Evolutionary conservation across 1,140 invertebrate species (phyloP), one percentile per base, ranked within the genome.

Genomic region (Homarus americanus): DNA sequence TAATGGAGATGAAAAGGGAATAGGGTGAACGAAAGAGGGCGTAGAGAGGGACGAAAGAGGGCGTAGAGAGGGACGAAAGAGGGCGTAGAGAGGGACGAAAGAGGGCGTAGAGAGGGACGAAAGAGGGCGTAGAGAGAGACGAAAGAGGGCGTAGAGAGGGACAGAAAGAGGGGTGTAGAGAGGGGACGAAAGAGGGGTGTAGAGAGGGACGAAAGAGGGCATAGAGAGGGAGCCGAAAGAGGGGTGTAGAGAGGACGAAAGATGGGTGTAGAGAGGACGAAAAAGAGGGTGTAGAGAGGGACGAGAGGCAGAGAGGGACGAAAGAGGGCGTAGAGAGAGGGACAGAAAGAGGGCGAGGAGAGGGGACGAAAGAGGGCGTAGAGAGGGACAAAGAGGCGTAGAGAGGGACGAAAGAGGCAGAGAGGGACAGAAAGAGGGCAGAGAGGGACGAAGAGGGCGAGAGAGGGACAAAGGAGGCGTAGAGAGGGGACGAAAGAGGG

Each of bases 51-150:
- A 80, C 9, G 44, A 40, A 44, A 28, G 24, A 40, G 24, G 78
- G 44, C 9, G 32, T 9, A 53, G 78, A 80, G 44, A 53, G 38
- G 24, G 78, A 80, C 38, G 44, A 28, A 80, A 28, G 44, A 28
- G 44, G 78, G 44, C 32, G 32, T 10, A 80, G 78, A 80, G 44
- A 80, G 78, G 32, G 78, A 80, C 32, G 44, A 20, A 49, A 28
- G 32, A 40, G 32, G 44, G 44, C 38, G 44, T 15, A 80, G 78
- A 80, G 44, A 80, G 40, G 44, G 38, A 49, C 4, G 2, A 58
- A 15, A 2, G n/a, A 58, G 49, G 32, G 2, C n/a, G 12, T 15
- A 66, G 32, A 15, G 32, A 66, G 44, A 82, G 32, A 66, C 7
- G n/a, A 9, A 32, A 49, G 1, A 49, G 34, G 38, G 34, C 4